Evolutionary conservation across 2,797 vertebrate species (phyloP).

Genomic region (Lacerta viridis): DNA sequence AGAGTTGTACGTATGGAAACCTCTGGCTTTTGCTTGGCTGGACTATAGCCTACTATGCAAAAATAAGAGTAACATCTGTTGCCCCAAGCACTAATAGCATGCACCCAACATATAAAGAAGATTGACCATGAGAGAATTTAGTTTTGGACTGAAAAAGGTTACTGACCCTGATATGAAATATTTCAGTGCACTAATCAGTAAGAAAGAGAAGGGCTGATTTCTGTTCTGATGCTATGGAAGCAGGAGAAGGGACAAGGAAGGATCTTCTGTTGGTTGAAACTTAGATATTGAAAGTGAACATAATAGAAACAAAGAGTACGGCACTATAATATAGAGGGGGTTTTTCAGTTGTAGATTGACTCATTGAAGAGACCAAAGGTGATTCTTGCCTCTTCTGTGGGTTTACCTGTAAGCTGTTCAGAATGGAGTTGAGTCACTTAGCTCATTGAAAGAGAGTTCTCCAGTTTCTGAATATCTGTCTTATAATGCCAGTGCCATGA

Average conservation of each 20-base stretch:
- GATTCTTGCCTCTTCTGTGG: not conserved
- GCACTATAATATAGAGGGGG: not conserved
- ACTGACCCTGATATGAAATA: not conserved
- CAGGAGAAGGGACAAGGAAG: not conserved
- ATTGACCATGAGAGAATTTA: too few relatives aligned
- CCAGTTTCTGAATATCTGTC: not conserved
- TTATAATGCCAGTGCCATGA: slow-evolving; percentile 13
- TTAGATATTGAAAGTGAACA: slow-evolving; percentile 16
- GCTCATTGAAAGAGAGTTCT: slow-evolving; percentile 45
- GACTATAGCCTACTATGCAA: too few relatives aligned
- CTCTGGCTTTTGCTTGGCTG: too few relatives aligned
- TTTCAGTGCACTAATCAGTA: not conserved
- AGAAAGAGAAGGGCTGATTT: slow-evolving; percentile 7
- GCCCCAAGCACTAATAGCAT: too few relatives aligned
- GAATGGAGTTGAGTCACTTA: not conserved
- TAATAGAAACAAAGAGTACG: slow-evolving; percentile 6
- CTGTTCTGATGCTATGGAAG: slow-evolving; percentile 18
- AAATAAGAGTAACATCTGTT: too few relatives aligned
- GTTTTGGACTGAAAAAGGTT: too few relatives aligned
- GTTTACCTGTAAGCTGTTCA: not conserved
- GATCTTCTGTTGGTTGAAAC: not conserved
- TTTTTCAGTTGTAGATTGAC: slow-evolving; percentile 1
- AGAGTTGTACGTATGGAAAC: too few relatives aligned
- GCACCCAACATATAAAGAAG: too few relatives aligned
- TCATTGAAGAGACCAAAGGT: slow-evolving; percentile 34